A percentile compares a stretch with the other conserved stretches of the same genome.
phyloP scores from a whole-genome alignment of 2,797 vertebrate genomes.

The Dicrostonyx torquatus region DNA sequence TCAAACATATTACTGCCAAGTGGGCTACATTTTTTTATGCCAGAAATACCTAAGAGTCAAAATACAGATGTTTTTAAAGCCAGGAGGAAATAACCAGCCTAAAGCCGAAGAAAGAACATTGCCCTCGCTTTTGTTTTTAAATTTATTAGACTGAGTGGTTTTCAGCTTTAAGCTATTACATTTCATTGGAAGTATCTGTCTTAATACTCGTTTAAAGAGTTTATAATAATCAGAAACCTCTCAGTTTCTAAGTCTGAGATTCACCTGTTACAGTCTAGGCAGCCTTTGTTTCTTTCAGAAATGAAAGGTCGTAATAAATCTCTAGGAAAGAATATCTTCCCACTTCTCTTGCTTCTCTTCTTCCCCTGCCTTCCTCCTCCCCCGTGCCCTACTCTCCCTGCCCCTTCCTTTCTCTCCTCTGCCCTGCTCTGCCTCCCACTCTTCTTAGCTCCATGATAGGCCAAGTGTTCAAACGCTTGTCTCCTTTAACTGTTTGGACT shows the following conservation, averaged over 20 bases:
- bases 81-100: neutral
- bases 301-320: neutral
- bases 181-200: neutral
- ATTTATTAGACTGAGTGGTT: neutral
- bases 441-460: neutral
- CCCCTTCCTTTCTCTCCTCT: neutral
- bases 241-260: neutral
- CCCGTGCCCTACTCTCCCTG: rapidly evolving
- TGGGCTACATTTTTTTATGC: neutral
- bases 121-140: neutral
- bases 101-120: neutral
- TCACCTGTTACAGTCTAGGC: neutral
- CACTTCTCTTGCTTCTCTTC: neutral
- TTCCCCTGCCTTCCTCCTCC: neutral
- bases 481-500: neutral
- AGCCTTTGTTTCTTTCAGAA: neutral
- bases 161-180: neutral
- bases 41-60: neutral
- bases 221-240: neutral
- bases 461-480: neutral
- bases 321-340: neutral
- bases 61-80: neutral
- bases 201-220: neutral
- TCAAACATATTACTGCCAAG: neutral
- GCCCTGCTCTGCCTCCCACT: neutral